These are phyloP conservation scores for Heliconius congener DNA, from an alignment of 1,140 invertebrate species.

Conservation along the genomic window DNA sequence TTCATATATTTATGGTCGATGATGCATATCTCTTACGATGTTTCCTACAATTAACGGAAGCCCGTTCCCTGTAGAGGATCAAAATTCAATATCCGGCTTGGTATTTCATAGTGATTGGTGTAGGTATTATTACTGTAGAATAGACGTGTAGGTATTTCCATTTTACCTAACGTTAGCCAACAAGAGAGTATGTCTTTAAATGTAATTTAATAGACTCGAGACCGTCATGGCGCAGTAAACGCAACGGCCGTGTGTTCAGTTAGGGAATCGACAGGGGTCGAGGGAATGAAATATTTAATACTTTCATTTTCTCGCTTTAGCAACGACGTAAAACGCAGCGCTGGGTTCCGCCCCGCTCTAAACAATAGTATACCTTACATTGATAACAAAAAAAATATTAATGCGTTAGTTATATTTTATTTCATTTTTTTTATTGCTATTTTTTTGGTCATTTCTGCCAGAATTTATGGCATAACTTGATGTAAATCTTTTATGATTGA, in stretches of 20 bases:
- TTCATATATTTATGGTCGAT: neutral
- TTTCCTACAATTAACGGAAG: neutral
- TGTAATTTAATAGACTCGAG: no score
- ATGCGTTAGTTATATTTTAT: neutral
- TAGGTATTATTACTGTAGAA: neutral
- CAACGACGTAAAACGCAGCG: no score
- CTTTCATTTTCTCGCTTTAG: no score
- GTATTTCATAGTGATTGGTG: neutral
- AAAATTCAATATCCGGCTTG: constrained; percentile 37
- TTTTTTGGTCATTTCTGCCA: neutral
- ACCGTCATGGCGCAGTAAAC: no score
- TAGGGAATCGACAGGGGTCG: no score
- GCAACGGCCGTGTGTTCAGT: no score
- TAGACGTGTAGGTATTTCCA: neutral
- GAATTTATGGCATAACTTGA: constrained; percentile 17
- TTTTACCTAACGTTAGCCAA: neutral
- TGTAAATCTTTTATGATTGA: constrained; percentile 10
- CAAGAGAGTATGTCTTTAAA: no score
- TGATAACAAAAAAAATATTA: no score
- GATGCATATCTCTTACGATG: neutral
- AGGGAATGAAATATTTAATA: no score
- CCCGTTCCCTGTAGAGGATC: constrained; percentile 16
- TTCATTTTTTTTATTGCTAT: neutral
- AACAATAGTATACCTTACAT: no score
- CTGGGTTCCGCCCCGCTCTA: no score